A percentile compares a stretch with the other conserved stretches of the same genome.
Conservation (phyloP, 2,888 invertebrate genomes). For the Itoplectis maculator region DNA sequence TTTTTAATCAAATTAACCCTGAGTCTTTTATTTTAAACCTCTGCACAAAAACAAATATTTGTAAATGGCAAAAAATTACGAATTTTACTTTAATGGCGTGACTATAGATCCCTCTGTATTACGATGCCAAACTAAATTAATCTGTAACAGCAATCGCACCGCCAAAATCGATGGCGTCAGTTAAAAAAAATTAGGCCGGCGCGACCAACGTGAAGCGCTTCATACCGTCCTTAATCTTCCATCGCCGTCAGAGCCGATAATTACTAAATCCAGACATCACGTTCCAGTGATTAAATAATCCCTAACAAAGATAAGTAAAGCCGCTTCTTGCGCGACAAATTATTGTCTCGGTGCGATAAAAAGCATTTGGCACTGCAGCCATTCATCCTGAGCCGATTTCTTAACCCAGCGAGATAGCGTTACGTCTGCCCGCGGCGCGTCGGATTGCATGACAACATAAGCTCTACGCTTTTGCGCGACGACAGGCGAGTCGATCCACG, state of each 20-base stretch:
- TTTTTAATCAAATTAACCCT: too few relatives aligned
- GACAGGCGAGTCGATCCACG: background rate
- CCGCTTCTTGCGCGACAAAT: background rate
- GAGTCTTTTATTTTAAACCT: too few relatives aligned
- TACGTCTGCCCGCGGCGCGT: constrained; percentile 5
- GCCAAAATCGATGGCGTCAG: background rate
- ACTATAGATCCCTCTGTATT: background rate
- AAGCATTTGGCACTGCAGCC: background rate
- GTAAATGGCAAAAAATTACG: background rate
- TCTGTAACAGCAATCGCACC: too few relatives aligned
- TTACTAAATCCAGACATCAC: constrained; percentile 8
- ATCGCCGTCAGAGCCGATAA: background rate
- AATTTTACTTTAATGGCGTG: background rate
- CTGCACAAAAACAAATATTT: too few relatives aligned
- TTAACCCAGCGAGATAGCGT: constrained; percentile 19
- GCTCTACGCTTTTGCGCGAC: background rate
- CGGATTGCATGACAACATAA: constrained; percentile 27
- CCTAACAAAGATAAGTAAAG: background rate
- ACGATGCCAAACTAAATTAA: background rate
- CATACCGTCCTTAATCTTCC: background rate
- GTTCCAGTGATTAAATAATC: constrained; percentile 9
- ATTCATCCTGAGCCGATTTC: constrained; percentile 20
- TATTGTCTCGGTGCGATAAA: background rate
- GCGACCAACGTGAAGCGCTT: background rate
- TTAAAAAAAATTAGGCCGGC: background rate